Evolutionary conservation across 2,888 invertebrate species (phyloP).

Genomic region (Agonopterix subpropinquella): DNA sequence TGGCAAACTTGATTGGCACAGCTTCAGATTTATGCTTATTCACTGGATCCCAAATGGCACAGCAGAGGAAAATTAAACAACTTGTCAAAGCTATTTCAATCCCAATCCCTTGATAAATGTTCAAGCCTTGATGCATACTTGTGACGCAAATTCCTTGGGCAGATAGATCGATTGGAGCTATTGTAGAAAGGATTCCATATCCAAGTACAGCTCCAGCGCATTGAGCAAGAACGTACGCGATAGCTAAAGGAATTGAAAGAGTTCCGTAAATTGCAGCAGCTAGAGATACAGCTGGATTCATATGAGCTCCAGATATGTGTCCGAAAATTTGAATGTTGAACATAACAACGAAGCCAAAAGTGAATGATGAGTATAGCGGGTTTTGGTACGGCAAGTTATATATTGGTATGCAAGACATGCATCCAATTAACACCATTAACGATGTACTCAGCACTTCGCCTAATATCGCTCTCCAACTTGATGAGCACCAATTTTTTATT

Average conservation of each 20-base stretch:
- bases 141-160: slow-evolving; percentile 78
- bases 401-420: slow-evolving; percentile 79
- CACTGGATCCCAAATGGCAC: slow-evolving; percentile 84
- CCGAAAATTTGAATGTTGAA: slow-evolving; percentile 83
- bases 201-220: slow-evolving; percentile 81
- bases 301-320: slow-evolving; percentile 85
- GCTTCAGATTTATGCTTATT: slow-evolving; percentile 80
- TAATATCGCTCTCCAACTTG: slow-evolving; percentile 42
- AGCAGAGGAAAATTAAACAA: slow-evolving; percentile 79
- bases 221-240: slow-evolving; percentile 79
- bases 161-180: slow-evolving; percentile 59
- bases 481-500: slow-evolving; percentile 25
- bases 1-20: slow-evolving; percentile 79
- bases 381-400: slow-evolving; percentile 45
- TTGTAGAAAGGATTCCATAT: slow-evolving; percentile 75
- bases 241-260: slow-evolving; percentile 70
- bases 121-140: slow-evolving; percentile 62
- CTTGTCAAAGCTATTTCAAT: slow-evolving; percentile 81
- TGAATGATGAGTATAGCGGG: slow-evolving; percentile 68
- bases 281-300: slow-evolving; percentile 86
- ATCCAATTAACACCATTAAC: slow-evolving; percentile 82
- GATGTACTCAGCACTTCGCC: slow-evolving; percentile 82
- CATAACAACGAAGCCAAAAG: slow-evolving; percentile 82
- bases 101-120: slow-evolving; percentile 69
- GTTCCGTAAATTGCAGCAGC: slow-evolving; percentile 77